phyloP scores from a whole-genome alignment of 2,113 vertebrate genomes.

The Microtus pennsylvanicus region DNA sequence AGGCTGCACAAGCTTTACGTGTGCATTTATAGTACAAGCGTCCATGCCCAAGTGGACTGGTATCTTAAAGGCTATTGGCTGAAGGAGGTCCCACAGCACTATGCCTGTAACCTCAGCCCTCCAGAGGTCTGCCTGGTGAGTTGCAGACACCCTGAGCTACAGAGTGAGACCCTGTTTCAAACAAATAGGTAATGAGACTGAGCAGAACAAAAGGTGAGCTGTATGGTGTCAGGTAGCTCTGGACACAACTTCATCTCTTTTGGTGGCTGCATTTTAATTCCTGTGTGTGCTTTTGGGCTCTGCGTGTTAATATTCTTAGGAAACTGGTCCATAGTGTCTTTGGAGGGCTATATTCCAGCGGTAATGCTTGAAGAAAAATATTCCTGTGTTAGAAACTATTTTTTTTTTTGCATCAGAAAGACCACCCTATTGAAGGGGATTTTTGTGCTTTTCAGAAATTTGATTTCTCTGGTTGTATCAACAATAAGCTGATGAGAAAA shows the following conservation, averaged over 20 bases:
- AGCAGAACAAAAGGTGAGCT: background rate
- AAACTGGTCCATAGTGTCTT: background rate
- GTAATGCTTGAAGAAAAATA: background rate
- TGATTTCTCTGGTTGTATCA: constrained; percentile 21
- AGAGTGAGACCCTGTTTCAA: background rate
- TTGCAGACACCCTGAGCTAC: background rate
- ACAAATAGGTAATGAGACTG: background rate
- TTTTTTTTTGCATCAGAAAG: background rate
- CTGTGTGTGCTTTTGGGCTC: background rate
- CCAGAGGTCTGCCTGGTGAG: background rate
- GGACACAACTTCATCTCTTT: background rate
- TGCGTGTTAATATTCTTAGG: background rate
- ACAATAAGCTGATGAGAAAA: constrained; percentile 13
- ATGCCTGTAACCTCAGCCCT: background rate
- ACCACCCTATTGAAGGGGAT: background rate
- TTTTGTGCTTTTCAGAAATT: background rate
- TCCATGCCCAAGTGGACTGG: too few species aligned
- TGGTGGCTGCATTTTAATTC: background rate
- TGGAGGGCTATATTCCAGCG: background rate
- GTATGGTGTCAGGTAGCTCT: background rate
- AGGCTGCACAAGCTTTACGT: too few species aligned
- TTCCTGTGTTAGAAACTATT: background rate
- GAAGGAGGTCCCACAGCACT: too few species aligned
- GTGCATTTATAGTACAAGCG: too few species aligned
- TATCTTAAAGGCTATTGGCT: too few species aligned